These are phyloP conservation scores for Drosophila pegasa DNA, from an alignment of 2,888 invertebrate genomes.

Conservation along the genomic window DNA sequence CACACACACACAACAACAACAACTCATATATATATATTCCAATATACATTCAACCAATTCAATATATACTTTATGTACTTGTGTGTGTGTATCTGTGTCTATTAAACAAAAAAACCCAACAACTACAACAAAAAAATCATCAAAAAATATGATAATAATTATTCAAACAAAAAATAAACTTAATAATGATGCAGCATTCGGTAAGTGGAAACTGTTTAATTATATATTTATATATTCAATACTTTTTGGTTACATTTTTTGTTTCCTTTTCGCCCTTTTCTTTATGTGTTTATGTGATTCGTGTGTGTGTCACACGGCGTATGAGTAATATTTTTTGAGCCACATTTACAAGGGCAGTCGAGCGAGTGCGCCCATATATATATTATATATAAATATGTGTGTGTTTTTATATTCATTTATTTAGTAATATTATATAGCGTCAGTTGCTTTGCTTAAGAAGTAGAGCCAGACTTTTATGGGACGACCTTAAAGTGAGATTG, in stretches of 20 bases:
- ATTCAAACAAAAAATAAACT: conserved; percentile 24
- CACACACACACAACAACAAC: conserved; percentile 23
- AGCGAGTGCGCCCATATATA: too few species aligned
- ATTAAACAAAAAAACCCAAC: conserved; percentile 24
- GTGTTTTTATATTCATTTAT: too few species aligned
- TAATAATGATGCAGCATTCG: conserved; percentile 61
- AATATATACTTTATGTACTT: conserved; percentile 59
- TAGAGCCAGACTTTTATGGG: too few species aligned
- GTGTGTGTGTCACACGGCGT: conserved; percentile 17
- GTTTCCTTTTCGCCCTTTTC: background rate
- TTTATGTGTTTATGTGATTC: too few species aligned
- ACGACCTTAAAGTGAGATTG: too few species aligned
- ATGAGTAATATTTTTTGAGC: conserved; percentile 26
- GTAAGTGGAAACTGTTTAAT: conserved; percentile 56
- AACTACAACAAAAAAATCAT: conserved; percentile 19
- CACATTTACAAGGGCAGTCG: background rate
- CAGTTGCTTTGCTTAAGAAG: too few species aligned
- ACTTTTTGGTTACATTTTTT: conserved; percentile 5
- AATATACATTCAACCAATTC: conserved; percentile 39
- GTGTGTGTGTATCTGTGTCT: conserved; percentile 69
- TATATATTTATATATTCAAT: conserved; percentile 18
- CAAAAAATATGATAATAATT: conserved; percentile 26
- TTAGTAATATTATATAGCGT: too few species aligned
- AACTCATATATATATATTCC: conserved; percentile 20
- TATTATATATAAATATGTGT: too few species aligned